Percentiles rank a stretch among this genome's conserved stretches.
Evolutionary conservation across 2,888 invertebrate genomes (phyloP).

Genomic region (Eulithis testata): DNA sequence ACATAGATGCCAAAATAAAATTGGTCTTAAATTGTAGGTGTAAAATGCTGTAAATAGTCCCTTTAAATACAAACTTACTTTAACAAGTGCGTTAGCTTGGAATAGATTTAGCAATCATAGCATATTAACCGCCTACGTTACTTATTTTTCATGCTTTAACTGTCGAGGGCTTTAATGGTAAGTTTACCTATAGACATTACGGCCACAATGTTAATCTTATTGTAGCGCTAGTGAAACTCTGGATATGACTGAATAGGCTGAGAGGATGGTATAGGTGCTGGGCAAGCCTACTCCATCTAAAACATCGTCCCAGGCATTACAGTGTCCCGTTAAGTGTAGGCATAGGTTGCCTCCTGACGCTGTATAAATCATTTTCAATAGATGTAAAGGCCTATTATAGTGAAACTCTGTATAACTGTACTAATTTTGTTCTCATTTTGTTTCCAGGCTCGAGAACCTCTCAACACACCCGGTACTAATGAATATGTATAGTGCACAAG

Average conservation of each 20-base stretch:
- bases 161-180: slow-evolving; percentile 77
- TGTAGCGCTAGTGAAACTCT: neutral
- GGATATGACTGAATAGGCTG: too few relatives aligned
- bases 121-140: slow-evolving; percentile 62
- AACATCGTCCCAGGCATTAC: too few relatives aligned
- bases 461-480: slow-evolving; percentile 91
- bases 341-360: too few relatives aligned
- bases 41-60: slow-evolving; percentile 78
- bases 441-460: slow-evolving; percentile 92
- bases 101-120: slow-evolving; percentile 4
- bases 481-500: slow-evolving; percentile 88
- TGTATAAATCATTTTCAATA: too few relatives aligned
- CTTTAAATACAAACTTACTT: slow-evolving; percentile 48
- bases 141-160: slow-evolving; percentile 81
- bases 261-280: too few relatives aligned
- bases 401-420: too few relatives aligned
- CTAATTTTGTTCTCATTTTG: slow-evolving; percentile 47
- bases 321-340: too few relatives aligned
- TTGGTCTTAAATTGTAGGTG: slow-evolving; percentile 72
- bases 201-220: neutral
- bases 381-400: too few relatives aligned
- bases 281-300: too few relatives aligned
- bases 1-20: slow-evolving; percentile 75
- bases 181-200: slow-evolving; percentile 55
- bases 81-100: slow-evolving; percentile 61